Percentiles rank a stretch among this genome's conserved stretches.
phyloP scores from a whole-genome alignment of 2,113 vertebrate species.

The Thunnus thynnus region DNA sequence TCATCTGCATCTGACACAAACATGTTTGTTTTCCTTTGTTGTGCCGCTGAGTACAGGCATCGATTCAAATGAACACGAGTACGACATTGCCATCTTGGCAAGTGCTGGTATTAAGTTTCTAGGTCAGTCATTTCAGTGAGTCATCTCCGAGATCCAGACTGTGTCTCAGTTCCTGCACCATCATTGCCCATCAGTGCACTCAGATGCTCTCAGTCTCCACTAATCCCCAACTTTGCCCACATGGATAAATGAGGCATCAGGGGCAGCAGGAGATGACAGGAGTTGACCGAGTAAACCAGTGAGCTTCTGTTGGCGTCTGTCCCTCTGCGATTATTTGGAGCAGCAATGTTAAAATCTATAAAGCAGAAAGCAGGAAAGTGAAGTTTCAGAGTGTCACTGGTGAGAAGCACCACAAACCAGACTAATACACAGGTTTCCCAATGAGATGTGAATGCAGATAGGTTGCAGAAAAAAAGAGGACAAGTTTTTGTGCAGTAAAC shows the following conservation, averaged over 20 bases:
- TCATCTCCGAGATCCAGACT: slow-evolving; percentile 25
- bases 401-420: too few relatives aligned
- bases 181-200: neutral
- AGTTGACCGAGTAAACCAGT: neutral
- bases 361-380: too few relatives aligned
- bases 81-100: neutral
- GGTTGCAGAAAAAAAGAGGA: too few relatives aligned
- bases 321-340: too few relatives aligned
- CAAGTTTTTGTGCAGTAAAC: too few relatives aligned
- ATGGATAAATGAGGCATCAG: slow-evolving; percentile 4
- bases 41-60: neutral
- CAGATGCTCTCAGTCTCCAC: slow-evolving; percentile 1
- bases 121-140: slow-evolving; percentile 46
- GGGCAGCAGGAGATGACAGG: slow-evolving; percentile 32
- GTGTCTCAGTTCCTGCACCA: neutral
- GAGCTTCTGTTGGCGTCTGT: too few relatives aligned
- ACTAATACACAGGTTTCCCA: too few relatives aligned
- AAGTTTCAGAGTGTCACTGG: too few relatives aligned
- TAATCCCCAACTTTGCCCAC: slow-evolving; percentile 11
- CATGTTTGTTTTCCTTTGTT: slow-evolving; percentile 11
- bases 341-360: too few relatives aligned
- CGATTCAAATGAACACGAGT: neutral
- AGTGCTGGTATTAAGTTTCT: slow-evolving; percentile 18
- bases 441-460: too few relatives aligned
- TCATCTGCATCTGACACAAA: slow-evolving; percentile 24